Base-by-base conservation (phyloP, 2,113 vertebrate genomes). In the Motacilla tschutschensis region DNA sequence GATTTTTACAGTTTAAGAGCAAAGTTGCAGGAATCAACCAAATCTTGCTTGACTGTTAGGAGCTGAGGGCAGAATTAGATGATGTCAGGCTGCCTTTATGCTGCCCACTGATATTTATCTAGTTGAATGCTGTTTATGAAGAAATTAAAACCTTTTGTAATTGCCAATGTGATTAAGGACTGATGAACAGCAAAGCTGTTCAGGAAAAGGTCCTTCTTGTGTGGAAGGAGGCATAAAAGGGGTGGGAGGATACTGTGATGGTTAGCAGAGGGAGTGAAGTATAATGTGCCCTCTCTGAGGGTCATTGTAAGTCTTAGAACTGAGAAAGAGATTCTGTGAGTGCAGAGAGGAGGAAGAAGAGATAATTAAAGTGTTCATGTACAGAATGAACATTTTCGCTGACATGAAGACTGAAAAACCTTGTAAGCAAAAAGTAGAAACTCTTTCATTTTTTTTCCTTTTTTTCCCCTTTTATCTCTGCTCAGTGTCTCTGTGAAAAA, bases 1-100 rank as follows among this genome's bases (percentile, higher is more conserved):
- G 7, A 46, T 66, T 79, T 43, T 41, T 43, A 29, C 0, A 0
- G 17, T 26, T 7, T 36, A 44, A 71, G 64, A 60, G 53, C 10
- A 28, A 78, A 78, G 6, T 19, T 66, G 18, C 29, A 41, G 50
- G 22, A 79, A 44, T 59, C 25, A 58, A 28, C 17, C 4, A 28
- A 33, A 75, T 62, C 18, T 25, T 66, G 14, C 5, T 62, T 46
- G 46, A 53, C 21, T 64, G 1, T 12, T 18, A 16, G 43, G 35
- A 63, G 10, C 21, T 48, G 40, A 73, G 26, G 20, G 40, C 16
- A 86, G 54, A 79, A 59, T 21, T 18, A 54, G 25, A 24, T 46
- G 22, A 41, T 21, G 4, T n/a, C 36, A 77, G 36, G 31, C 38
- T 7, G 11, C 2, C 12, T 65, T 65, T 77, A 15, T 47, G 24